phyloP scores from a whole-genome alignment of 2,888 invertebrate species.

The Athetis lepigone region DNA sequence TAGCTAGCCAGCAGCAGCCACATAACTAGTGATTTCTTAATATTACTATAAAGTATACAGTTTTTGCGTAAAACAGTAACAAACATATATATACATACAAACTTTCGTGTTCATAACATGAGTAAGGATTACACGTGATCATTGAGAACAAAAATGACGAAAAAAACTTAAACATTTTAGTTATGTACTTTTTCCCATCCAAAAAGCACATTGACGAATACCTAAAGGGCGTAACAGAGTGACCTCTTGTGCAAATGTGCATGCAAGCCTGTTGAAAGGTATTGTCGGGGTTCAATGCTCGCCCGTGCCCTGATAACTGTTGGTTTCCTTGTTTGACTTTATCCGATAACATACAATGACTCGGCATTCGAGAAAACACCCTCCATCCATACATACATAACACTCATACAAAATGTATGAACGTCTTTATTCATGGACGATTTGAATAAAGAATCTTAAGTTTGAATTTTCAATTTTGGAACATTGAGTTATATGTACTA shows the following conservation, averaged over 20 bases:
- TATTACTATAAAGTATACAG: no score
- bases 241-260: conserved; percentile 47
- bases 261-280: conserved; percentile 56
- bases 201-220: conserved; percentile 39
- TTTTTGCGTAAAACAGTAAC: no score
- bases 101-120: no score
- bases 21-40: no score
- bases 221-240: conserved; percentile 41
- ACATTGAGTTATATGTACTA: conserved; percentile 15
- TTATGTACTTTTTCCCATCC: not conserved
- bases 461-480: conserved; percentile 5
- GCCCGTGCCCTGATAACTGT: conserved; percentile 68
- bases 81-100: not conserved
- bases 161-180: not conserved
- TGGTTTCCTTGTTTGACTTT: conserved; percentile 68
- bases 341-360: conserved; percentile 69
- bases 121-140: not conserved
- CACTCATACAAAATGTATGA: conserved; percentile 20
- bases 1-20: no score
- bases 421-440: conserved; percentile 7
- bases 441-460: conserved; percentile 6
- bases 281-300: conserved; percentile 70
- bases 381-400: conserved; percentile 38
- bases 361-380: conserved; percentile 56
- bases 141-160: not conserved